phyloP scores from a whole-genome alignment of 2,113 vertebrate genomes.

The Sapayoa aenigma region DNA sequence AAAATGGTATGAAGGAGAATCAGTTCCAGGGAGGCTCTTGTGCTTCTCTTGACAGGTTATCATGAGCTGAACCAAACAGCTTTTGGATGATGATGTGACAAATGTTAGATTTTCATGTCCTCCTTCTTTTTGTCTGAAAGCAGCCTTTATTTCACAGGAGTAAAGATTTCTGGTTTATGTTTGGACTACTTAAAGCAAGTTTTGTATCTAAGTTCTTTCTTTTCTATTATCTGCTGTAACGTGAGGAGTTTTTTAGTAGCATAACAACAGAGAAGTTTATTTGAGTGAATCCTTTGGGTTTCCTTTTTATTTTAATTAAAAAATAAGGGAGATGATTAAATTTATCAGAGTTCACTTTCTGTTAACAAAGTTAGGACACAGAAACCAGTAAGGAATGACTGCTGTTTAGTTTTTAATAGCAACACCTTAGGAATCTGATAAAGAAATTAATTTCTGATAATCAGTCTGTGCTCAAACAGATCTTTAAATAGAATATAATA shows the following conservation, averaged over 20 bases:
- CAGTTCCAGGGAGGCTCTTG: not conserved
- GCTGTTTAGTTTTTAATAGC: not conserved
- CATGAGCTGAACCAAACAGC: not conserved
- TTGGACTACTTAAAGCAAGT: not conserved
- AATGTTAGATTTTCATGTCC: not conserved
- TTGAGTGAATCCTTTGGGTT: not conserved
- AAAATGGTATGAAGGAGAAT: not conserved
- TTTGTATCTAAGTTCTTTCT: not conserved
- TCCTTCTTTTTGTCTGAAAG: not conserved
- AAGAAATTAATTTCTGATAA: not conserved
- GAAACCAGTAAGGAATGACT: not conserved
- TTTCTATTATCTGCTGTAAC: not conserved
- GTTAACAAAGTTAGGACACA: not conserved
- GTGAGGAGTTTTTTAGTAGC: not conserved
- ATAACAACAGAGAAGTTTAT: not conserved
- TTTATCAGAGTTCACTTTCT: not conserved
- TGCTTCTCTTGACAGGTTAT: not conserved
- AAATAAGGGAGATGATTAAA: not conserved
- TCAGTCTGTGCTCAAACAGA: not conserved
- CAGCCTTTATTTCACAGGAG: not conserved
- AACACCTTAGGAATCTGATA: not conserved
- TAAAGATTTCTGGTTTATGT: not conserved
- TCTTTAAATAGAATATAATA: not conserved
- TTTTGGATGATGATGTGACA: not conserved
- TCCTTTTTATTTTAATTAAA: not conserved